Percentiles rank a stretch among this genome's conserved stretches.
phyloP scores from a whole-genome alignment of 2,113 vertebrate genomes.

The Apodemus speciosus region DNA sequence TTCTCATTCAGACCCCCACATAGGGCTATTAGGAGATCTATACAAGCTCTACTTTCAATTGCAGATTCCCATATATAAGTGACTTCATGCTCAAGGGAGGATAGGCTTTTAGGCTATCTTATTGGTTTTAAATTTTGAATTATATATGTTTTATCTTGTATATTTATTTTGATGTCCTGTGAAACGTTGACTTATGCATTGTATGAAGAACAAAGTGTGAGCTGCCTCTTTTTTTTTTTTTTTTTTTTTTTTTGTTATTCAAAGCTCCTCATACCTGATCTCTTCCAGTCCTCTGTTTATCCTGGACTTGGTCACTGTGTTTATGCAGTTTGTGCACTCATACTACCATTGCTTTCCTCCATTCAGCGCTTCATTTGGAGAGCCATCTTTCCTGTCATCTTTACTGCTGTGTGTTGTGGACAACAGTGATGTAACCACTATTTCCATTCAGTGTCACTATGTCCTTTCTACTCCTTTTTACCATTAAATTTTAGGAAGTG shows the following conservation, averaged over 20 bases:
- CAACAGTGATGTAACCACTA: background rate
- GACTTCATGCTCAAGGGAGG: background rate
- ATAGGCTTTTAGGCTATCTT: background rate
- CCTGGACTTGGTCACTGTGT: background rate
- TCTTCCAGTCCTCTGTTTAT: background rate
- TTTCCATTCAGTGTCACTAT: background rate
- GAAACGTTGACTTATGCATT: background rate
- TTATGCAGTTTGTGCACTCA: background rate
- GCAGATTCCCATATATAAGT: background rate
- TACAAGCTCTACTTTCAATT: background rate
- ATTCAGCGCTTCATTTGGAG: background rate
- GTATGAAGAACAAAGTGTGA: background rate
- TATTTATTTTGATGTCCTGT: background rate
- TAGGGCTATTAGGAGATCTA: background rate
- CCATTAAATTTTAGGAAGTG: background rate
- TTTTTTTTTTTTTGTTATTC: background rate
- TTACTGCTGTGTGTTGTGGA: background rate
- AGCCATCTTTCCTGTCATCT: background rate
- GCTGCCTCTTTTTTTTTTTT: background rate
- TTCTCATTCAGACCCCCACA: background rate
- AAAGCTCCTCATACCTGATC: background rate
- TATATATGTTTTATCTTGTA: background rate
- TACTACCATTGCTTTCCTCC: background rate
- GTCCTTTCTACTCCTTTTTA: slow-evolving; percentile 4
- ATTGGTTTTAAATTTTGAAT: background rate